These are phyloP conservation scores for Lithosia quadra DNA, from an alignment of 2,888 invertebrate genomes.

Conservation along the genomic window DNA sequence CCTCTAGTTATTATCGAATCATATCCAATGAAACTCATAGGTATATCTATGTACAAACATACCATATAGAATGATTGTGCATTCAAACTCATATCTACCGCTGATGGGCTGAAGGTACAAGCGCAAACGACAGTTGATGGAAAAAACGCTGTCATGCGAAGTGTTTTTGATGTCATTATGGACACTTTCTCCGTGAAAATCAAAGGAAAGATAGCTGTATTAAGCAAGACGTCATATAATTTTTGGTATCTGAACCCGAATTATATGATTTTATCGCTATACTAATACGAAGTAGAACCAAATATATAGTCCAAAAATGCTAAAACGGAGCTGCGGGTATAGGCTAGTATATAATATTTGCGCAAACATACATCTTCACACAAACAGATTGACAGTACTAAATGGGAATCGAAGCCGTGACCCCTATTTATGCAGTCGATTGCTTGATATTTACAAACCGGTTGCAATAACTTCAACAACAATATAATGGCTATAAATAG, in stretches of 20 bases:
- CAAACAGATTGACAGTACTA: not conserved
- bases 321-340: too few species aligned
- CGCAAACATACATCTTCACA: not conserved
- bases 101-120: not conserved
- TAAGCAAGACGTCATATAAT: too few species aligned
- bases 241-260: too few species aligned
- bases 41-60: too few species aligned
- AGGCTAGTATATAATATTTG: too few species aligned
- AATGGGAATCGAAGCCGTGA: not conserved
- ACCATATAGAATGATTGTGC: slow-evolving; percentile 1
- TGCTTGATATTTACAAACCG: not conserved
- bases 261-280: too few species aligned
- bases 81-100: not conserved
- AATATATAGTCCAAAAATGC: too few species aligned
- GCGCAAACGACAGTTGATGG: not conserved
- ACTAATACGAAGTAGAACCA: too few species aligned
- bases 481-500: not conserved
- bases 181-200: not conserved
- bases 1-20: not conserved
- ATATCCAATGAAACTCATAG: too few species aligned
- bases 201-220: too few species aligned
- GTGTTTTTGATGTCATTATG: not conserved
- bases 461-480: not conserved
- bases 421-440: not conserved
- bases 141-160: not conserved